Percentiles rank a stretch among this genome's conserved stretches.
phyloP scores from a whole-genome alignment of 1,140 invertebrate species.

The Calephelis nemesis region DNA sequence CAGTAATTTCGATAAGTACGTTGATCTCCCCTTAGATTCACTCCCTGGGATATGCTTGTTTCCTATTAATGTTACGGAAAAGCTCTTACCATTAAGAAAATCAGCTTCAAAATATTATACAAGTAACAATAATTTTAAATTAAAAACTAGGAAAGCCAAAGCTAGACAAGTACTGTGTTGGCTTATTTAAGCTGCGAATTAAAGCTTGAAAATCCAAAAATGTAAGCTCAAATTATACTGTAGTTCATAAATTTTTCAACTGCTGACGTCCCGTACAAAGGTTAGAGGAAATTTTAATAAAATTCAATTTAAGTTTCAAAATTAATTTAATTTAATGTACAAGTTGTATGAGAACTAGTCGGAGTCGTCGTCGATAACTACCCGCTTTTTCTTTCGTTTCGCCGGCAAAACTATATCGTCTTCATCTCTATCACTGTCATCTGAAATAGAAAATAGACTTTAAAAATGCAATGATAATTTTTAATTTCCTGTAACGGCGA shows the following conservation, averaged over 20 bases:
- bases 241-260: constrained; percentile 32
- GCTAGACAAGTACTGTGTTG: background rate
- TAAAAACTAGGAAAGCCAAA: constrained; percentile 4
- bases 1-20: too few species aligned
- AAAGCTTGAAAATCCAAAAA: background rate
- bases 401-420: constrained; percentile 31
- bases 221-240: constrained; percentile 31
- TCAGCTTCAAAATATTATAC: too few species aligned
- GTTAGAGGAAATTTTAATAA: constrained; percentile 30
- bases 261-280: constrained; percentile 28
- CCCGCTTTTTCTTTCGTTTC: constrained; percentile 45
- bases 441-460: background rate
- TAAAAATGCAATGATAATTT: background rate
- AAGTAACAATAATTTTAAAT: background rate
- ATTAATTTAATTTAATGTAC: constrained; percentile 24
- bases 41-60: too few species aligned
- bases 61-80: too few species aligned
- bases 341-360: constrained; percentile 33
- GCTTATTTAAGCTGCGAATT: constrained; percentile 1
- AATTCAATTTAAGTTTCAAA: constrained; percentile 26
- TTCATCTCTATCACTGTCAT: constrained; percentile 14
- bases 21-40: too few species aligned
- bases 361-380: constrained; percentile 36
- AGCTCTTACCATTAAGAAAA: too few species aligned
- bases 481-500: too few species aligned